Conservation (phyloP, 2,888 invertebrate genomes). For the Archips xylosteana region DNA sequence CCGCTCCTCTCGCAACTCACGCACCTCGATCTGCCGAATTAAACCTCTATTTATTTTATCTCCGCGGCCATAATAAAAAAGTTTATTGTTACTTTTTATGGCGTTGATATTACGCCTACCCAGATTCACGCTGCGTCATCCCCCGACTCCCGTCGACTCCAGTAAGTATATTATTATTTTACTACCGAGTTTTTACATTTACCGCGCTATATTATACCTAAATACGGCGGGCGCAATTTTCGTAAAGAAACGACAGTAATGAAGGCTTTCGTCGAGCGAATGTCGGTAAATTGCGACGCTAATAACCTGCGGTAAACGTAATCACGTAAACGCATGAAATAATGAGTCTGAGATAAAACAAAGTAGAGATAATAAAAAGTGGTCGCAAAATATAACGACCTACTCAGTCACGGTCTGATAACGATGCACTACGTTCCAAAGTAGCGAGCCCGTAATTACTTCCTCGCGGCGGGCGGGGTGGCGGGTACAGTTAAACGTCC, state of each 20-base stretch:
- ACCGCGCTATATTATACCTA: conserved; percentile 28
- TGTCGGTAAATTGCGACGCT: conserved; percentile 45
- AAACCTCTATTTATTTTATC: conserved; percentile 73
- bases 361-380: conserved; percentile 57
- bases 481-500: conserved; percentile 50
- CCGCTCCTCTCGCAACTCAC: conserved; percentile 39
- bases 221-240: conserved; percentile 19
- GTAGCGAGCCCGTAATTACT: conserved; percentile 64
- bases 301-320: conserved; percentile 48
- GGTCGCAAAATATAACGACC: conserved; percentile 69
- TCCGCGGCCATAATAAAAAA: conserved; percentile 67
- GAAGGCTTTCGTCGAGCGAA: conserved; percentile 25
- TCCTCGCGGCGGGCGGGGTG: conserved; percentile 54
- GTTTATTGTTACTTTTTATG: conserved; percentile 76
- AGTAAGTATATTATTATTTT: conserved; percentile 38
- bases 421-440: conserved; percentile 60
- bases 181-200: conserved; percentile 35
- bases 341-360: conserved; percentile 62
- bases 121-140: conserved; percentile 52
- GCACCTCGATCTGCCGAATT: conserved; percentile 54
- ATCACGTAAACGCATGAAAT: conserved; percentile 54
- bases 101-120: conserved; percentile 63
- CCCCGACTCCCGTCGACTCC: conserved; percentile 36
- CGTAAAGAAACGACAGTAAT: conserved; percentile 43
- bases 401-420: conserved; percentile 72